Conservation (phyloP, 1,140 invertebrate species). For the Drosophila sp. region DNA sequence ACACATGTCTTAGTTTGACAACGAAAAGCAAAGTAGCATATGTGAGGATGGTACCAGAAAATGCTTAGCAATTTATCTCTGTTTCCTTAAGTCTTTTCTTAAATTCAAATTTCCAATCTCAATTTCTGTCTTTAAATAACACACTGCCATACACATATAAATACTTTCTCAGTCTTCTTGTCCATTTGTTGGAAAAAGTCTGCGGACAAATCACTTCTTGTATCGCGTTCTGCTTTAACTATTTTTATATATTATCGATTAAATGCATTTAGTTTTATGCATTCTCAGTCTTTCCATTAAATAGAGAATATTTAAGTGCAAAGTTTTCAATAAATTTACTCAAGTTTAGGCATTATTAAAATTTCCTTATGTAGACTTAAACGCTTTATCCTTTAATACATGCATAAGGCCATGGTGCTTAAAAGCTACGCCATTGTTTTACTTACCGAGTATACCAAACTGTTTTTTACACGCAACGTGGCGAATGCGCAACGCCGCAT, state of each 20-base stretch:
- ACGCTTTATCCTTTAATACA: conserved; percentile 18
- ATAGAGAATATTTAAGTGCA: neutral
- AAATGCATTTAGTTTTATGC: too few relatives aligned
- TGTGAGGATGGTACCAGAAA: neutral
- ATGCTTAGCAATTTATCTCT: neutral
- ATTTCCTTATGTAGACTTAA: conserved; percentile 15
- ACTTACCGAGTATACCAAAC: conserved; percentile 14
- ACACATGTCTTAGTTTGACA: conserved; percentile 9
- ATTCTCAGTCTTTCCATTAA: neutral
- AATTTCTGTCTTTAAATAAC: neutral
- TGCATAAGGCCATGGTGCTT: conserved; percentile 1
- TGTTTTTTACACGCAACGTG: conserved; percentile 10
- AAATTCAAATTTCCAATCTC: neutral
- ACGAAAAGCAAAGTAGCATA: neutral
- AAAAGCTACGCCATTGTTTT: conserved; percentile 16
- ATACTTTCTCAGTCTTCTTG: too few relatives aligned
- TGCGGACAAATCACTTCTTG: too few relatives aligned
- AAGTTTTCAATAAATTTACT: neutral
- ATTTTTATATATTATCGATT: too few relatives aligned
- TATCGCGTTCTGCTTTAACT: too few relatives aligned
- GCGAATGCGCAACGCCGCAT: conserved; percentile 23
- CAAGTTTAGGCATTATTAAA: neutral
- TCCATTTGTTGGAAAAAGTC: too few relatives aligned
- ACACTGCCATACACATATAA: too few relatives aligned
- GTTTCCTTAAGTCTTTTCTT: neutral